Evolutionary conservation across 2,797 vertebrate species (phyloP).

Genomic region (Darevskia nairensis): DNA sequence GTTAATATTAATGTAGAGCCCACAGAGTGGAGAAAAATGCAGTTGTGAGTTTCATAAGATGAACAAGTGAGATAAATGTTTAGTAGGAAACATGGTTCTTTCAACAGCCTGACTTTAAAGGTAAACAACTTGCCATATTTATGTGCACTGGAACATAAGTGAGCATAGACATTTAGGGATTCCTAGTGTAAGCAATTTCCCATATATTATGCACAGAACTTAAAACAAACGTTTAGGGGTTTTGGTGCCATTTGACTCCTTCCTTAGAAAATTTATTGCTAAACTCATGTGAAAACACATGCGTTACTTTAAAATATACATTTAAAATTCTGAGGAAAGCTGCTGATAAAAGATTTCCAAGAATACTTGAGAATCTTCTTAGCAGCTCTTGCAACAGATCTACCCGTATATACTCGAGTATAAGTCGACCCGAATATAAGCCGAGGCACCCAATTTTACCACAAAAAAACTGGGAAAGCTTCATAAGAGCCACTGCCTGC

Average conservation of each 20-base stretch:
- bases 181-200: background rate
- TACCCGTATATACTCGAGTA: too few species aligned
- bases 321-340: background rate
- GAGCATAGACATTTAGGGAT: background rate
- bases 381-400: background rate
- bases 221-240: background rate
- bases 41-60: conserved; percentile 48
- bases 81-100: conserved; percentile 41
- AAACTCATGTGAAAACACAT: background rate
- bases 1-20: conserved; percentile 84
- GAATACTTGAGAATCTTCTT: background rate
- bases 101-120: conserved; percentile 7
- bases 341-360: background rate
- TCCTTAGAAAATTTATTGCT: background rate
- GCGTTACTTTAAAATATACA: background rate
- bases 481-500: too few species aligned
- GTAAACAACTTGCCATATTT: background rate
- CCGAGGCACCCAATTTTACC: too few species aligned
- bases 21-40: conserved; percentile 58
- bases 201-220: background rate
- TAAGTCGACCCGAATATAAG: too few species aligned
- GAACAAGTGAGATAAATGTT: conserved; percentile 29
- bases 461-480: too few species aligned
- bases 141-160: background rate
- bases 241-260: background rate